Base-by-base conservation (phyloP, 2,888 invertebrate species). In the Craniophora ligustri region DNA sequence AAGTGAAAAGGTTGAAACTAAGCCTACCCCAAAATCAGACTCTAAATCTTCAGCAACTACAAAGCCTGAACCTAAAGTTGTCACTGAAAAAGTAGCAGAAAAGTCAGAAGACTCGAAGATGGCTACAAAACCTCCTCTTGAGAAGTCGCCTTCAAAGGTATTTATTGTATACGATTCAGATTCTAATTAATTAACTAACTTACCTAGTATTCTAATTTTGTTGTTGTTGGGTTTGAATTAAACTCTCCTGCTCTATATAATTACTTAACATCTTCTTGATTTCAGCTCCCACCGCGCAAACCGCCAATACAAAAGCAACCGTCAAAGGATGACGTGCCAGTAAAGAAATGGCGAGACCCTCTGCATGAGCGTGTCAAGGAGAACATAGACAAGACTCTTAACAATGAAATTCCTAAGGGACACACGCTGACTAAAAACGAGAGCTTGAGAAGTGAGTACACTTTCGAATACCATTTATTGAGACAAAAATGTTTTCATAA, bases 331-430 rank as follows among this genome's bases (percentile, higher is more conserved):
- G 94, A 94, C 44, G 80, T 81, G 2, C 85, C 86, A 14, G 84
- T 91, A 19, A 94, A 93, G 75, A 94, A 93, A 84, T 94, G 94
- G 94, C 86, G 94, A 53, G 94, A 94, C 53, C 94, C 94, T 6
- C 79, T 94, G 14, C 91, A 91, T 65, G 94, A 94, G 66, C 86
- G 93, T 38, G 93, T 93, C 23, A 93, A 94, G 78, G 93, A 94
- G 48, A 94, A 92, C 61, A 94, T 94, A 49, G 94, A 94, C 75
- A 94, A 93, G 75, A 93, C 94, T 14, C 74, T 94, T 23, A 87
- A 86, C 14, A 93, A 93, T 67, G 94, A 94, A 59, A 78, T 87
- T 14, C 94, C 94, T 1, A 94, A 93, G 71, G 94, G 94, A 40
- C 94, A 94, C 70, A 94, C 94, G 4, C 81, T 94, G 35, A 94